Evolutionary conservation across 2,113 vertebrate species (phyloP), one percentile per base, ranked within the genome.

Genomic region (Hypomesus transpacificus): DNA sequence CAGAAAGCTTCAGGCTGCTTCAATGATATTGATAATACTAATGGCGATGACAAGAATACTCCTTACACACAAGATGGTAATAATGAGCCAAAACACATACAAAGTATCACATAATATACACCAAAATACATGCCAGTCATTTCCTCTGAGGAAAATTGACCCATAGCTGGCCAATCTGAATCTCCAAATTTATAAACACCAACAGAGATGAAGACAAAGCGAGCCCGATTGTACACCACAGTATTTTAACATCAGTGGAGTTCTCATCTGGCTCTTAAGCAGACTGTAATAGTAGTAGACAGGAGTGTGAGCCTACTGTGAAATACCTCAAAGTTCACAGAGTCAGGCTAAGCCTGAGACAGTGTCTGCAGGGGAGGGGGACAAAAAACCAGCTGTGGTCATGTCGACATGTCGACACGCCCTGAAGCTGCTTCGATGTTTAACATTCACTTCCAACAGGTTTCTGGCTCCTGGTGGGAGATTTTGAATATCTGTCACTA

Each of bases 1-100:
- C 16, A 31, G 3, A 60, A 56, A 70, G 73, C 24, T 54, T 31
- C 13, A 63, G 68, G n/a, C 56, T 71, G 31, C 62, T 52, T 5
- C 9, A 50, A 16, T 70, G 17, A 24, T 62, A 26, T 22, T 68
- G 66, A 21, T 52, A 53, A 22, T 51, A 46, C 39, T 11, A 46
- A 46, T 46, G 7, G 39, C 5, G 39, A 46, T 11, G 13, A 46
- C 39, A 46, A 46, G 8, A 46, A 2, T 46, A 9, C 39, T 46
- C 50, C 22, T 16, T 17, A n/a, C n/a, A 26, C 14, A 16, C 14
- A 26, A 46, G 22, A 62, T 50, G 34, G n/a, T 65, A 65, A 50
- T 20, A 65, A 11, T 65, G 34, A 22, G 20, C 20, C 39, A 14
- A 21, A 60, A 60, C 8, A 2, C 17, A 62, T 14, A 62, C 16